Conservation (phyloP, 1,140 invertebrate genomes). For the Aphis gossypii region DNA sequence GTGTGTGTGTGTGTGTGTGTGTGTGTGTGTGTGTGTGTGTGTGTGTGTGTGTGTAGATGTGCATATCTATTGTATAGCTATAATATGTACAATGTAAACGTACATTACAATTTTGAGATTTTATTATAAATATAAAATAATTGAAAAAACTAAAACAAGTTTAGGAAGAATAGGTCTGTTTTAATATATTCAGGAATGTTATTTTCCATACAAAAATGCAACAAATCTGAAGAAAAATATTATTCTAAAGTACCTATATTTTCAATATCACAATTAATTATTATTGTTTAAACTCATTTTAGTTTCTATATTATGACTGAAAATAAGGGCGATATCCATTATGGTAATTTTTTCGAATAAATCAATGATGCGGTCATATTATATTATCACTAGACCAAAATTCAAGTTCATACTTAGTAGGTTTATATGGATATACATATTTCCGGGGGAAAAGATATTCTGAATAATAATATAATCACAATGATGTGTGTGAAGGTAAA, state of each 20-base stretch:
- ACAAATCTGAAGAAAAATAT: not conserved
- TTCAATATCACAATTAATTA: not conserved
- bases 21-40: not conserved
- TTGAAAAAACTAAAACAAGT: constrained; percentile 8
- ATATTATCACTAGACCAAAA: not conserved
- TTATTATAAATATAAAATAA: not conserved
- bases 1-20: no score
- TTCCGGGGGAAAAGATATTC: not conserved
- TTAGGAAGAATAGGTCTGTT: not conserved
- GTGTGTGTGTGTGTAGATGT: no score
- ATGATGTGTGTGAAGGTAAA: not conserved
- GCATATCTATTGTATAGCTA: no score
- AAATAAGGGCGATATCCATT: not conserved
- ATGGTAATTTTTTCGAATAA: not conserved
- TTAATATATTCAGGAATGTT: not conserved
- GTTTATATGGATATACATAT: not conserved
- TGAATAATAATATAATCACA: not conserved
- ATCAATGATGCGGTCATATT: not conserved
- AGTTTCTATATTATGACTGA: not conserved
- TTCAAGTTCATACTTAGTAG: not conserved
- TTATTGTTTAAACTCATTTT: not conserved
- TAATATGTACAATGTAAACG: not conserved
- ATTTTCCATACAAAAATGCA: not conserved
- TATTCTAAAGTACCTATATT: not conserved
- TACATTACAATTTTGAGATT: not conserved